These are phyloP conservation scores for Ailuropoda melanoleuca DNA, from an alignment of 2,113 vertebrate species.

Conservation along the genomic window DNA sequence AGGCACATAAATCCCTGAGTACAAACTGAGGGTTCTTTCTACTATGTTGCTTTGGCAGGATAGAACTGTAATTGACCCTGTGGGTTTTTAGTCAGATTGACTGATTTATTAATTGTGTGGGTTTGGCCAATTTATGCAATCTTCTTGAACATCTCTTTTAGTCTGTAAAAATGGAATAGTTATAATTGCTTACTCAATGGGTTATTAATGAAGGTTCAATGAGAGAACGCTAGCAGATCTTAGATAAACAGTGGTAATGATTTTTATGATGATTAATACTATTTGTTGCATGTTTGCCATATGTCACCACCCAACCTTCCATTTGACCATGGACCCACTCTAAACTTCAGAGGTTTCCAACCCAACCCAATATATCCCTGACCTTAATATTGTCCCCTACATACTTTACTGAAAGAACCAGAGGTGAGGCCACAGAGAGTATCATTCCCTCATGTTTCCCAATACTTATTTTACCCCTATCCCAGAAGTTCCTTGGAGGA, in stretches of 20 bases:
- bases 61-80: not conserved
- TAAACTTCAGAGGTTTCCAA: not conserved
- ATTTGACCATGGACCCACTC: not conserved
- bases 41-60: not conserved
- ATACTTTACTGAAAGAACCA: not conserved
- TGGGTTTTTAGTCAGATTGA: not conserved
- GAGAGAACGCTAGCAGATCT: not conserved
- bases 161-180: slow-evolving; percentile 23
- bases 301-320: not conserved
- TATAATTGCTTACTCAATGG: not conserved
- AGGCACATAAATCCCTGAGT: not conserved
- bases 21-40: not conserved
- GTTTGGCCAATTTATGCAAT: not conserved
- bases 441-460: not conserved
- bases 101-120: not conserved
- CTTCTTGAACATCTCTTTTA: not conserved
- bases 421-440: not conserved
- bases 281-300: not conserved
- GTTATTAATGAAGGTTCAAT: not conserved
- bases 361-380: not conserved
- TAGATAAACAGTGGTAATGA: not conserved
- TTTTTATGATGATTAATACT: not conserved
- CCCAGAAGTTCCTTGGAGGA: not conserved
- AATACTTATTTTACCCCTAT: not conserved
- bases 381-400: not conserved